Evolutionary conservation across 2,113 vertebrate genomes (phyloP).

Genomic region (Rhinoderma darwinii): DNA sequence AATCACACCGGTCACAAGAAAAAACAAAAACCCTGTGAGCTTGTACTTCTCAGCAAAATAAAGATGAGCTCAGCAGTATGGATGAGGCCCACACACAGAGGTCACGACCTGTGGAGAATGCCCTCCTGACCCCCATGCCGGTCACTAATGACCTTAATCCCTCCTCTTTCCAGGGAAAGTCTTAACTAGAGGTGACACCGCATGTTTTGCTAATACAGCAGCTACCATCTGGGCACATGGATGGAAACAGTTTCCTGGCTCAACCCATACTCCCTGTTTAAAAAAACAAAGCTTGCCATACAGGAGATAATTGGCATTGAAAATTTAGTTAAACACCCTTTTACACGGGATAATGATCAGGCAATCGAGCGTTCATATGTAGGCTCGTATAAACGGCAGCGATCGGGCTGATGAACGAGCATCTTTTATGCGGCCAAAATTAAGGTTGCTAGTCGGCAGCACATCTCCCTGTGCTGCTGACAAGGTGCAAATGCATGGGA

Average conservation of each 20-base stretch:
- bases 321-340: no score
- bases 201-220: neutral
- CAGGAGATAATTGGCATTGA: neutral
- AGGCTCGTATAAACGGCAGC: no score
- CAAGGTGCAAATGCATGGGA: no score
- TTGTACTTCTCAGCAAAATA: neutral
- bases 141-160: neutral
- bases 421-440: no score
- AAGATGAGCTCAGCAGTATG: neutral
- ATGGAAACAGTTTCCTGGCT: neutral
- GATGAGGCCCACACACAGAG: neutral
- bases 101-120: constrained; percentile 6
- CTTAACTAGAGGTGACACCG: neutral
- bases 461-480: no score
- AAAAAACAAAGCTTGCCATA: neutral
- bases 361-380: no score
- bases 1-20: neutral
- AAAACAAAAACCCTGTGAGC: neutral
- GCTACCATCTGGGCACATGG: neutral
- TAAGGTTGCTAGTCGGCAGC: no score
- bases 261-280: neutral
- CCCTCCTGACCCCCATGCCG: neutral
- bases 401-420: no score
- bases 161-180: neutral
- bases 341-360: no score